Evolutionary conservation across 1,140 invertebrate genomes (phyloP).

Genomic region (Leptestheria dahalacensis): DNA sequence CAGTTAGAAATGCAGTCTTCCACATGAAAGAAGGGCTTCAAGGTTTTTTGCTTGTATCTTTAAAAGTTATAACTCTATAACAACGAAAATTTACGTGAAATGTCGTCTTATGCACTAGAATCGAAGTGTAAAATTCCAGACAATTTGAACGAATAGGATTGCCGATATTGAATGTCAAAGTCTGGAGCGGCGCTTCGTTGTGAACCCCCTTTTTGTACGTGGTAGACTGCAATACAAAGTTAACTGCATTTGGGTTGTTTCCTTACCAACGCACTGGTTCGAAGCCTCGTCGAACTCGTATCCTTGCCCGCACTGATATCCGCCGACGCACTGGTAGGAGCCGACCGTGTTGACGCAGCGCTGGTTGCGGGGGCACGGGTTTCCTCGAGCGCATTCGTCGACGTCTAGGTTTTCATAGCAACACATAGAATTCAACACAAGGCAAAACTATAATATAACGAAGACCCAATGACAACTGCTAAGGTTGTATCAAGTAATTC

Average conservation of each 20-base stretch:
- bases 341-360: conserved; percentile 39
- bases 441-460: background rate
- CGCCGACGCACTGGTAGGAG: conserved; percentile 33
- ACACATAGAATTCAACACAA: background rate
- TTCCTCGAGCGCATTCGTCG: conserved; percentile 33
- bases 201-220: too few relatives aligned
- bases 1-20: too few relatives aligned
- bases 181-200: too few relatives aligned
- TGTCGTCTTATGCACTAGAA: too few relatives aligned
- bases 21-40: too few relatives aligned
- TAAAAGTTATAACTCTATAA: too few relatives aligned
- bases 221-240: conserved; percentile 9
- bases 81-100: too few relatives aligned
- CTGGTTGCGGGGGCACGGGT: conserved; percentile 27
- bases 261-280: conserved; percentile 31
- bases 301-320: conserved; percentile 25
- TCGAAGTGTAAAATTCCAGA: too few relatives aligned
- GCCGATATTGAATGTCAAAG: too few relatives aligned
- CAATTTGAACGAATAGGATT: too few relatives aligned
- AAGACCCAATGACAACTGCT: background rate
- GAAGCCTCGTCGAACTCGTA: conserved; percentile 29
- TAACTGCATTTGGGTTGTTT: background rate
- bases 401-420: conserved; percentile 27
- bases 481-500: conserved; percentile 27
- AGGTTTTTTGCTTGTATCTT: too few relatives aligned